phyloP scores from a whole-genome alignment of 2,888 invertebrate genomes.

The Phasia obesa region DNA sequence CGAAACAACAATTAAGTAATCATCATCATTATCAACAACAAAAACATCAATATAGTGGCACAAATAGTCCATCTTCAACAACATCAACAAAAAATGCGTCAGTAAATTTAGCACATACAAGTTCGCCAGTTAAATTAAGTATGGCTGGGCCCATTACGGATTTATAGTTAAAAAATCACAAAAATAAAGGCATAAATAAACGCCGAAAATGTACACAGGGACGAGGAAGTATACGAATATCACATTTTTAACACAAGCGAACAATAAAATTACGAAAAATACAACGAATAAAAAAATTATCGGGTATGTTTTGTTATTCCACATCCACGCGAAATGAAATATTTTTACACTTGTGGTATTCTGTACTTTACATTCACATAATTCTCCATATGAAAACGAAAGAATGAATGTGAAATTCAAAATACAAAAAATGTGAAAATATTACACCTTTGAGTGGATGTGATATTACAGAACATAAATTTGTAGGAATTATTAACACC shows the following conservation, averaged over 20 bases:
- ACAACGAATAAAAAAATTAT: constrained; percentile 42
- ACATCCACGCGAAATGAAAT: no score
- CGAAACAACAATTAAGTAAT: constrained; percentile 52
- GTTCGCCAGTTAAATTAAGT: constrained; percentile 77
- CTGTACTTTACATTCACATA: no score
- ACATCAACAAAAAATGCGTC: constrained; percentile 45
- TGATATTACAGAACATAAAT: no score
- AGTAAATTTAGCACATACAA: constrained; percentile 58
- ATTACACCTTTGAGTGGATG: no score
- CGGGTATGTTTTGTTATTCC: no score
- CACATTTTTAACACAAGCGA: constrained; percentile 75
- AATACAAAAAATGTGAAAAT: no score
- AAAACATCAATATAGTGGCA: constrained; percentile 41
- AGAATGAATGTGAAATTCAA: no score
- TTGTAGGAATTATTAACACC: no score
- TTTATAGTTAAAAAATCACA: constrained; percentile 79
- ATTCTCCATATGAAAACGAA: no score
- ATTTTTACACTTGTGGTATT: no score
- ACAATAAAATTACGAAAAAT: constrained; percentile 36
- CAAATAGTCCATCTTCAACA: constrained; percentile 24
- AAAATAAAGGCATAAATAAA: constrained; percentile 32
- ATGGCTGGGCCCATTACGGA: constrained; percentile 82
- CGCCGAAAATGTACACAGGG: constrained; percentile 51
- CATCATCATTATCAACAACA: constrained; percentile 64
- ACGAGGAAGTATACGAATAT: constrained; percentile 74